Base-by-base conservation (phyloP, 2,113 vertebrate species). In the Macrotis lagotis region DNA sequence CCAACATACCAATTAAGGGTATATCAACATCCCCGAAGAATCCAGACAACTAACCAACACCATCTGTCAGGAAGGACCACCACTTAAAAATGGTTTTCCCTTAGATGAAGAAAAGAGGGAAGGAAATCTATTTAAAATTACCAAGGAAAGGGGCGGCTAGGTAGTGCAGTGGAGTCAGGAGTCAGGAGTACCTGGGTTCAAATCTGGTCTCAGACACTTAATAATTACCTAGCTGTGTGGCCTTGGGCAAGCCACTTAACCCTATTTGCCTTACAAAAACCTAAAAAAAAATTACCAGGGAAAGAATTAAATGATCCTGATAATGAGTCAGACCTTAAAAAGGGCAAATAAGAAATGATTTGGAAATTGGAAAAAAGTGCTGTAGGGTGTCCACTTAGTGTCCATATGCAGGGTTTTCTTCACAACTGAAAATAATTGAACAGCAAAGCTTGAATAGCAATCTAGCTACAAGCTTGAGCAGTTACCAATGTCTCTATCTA, bases 1-100 rank as follows among this genome's bases (percentile, higher is more conserved):
- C 98, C 96, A 98, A 98, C 98, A 97, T 98, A 97, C 99, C 99
- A 99, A 99, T 99, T 99, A 99, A 99, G 98, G 98, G 98, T 96
- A 96, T 98, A 98, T 98, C 98, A 97, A 96, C 95, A 94, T 98
- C 98, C 99, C 98, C 88, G 0, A 24, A 98, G 98, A 98, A 99
- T 49, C 1, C 8, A 50, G 90, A 74, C 97, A 96, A 97, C 98
- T 98, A 97, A 97, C 94, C 47, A 96, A 97, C 97, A 94, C 95
- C 95, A 98, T 98, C 97, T 94, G 97, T 96, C 97, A 98, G 96
- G 98, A 97, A 98, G 95, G 97, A 95, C 96, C 97, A 96, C 98
- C 96, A 98, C 98, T 97, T 96, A 93, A 91, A 98, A 98, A 98
- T 95, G 97, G 94, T 98, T 98, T 98, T 97, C 97, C 95, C 97